Conservation (phyloP, 92 coral and sea anemone genomes). For the Anthopleura xanthogrammica region DNA sequence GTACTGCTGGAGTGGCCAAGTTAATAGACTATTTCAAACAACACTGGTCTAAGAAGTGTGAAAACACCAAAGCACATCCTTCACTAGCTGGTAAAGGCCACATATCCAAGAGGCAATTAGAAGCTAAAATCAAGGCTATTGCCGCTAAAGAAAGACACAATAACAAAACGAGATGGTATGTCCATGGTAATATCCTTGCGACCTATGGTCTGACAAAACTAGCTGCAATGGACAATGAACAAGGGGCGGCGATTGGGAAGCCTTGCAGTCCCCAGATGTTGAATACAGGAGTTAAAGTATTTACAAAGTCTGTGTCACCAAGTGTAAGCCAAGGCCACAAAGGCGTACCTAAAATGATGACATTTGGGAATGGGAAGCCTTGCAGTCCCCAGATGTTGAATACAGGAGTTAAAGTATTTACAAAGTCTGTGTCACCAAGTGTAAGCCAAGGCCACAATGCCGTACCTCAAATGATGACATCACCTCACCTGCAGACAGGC, state of each 20-base stretch:
- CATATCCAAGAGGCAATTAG: slow-evolving; percentile 89
- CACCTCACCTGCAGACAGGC: not conserved
- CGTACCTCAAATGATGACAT: not conserved
- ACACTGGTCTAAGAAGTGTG: slow-evolving; percentile 80
- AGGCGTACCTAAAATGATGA: not conserved
- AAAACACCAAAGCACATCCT: slow-evolving; percentile 31
- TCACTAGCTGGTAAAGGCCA: slow-evolving; percentile 68
- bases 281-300: slow-evolving; percentile 1
- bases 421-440: slow-evolving; percentile 4
- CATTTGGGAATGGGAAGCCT: not conserved
- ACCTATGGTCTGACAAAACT: slow-evolving; percentile 43
- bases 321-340: not conserved
- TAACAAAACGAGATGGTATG: slow-evolving; percentile 89
- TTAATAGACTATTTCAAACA: slow-evolving; percentile 67
- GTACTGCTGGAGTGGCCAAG: slow-evolving; percentile 74
- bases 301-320: slow-evolving; percentile 4
- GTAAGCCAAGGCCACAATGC: not conserved
- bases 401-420: slow-evolving; percentile 6
- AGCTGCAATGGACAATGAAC: not conserved
- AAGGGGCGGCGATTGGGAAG: not conserved
- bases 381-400: not conserved
- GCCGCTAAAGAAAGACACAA: slow-evolving; percentile 82
- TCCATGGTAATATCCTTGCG: slow-evolving; percentile 57
- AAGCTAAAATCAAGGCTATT: slow-evolving; percentile 73
- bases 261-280: not conserved